Conservation (phyloP, 2,888 invertebrate genomes). For the Oegoconia quadripuncta region DNA sequence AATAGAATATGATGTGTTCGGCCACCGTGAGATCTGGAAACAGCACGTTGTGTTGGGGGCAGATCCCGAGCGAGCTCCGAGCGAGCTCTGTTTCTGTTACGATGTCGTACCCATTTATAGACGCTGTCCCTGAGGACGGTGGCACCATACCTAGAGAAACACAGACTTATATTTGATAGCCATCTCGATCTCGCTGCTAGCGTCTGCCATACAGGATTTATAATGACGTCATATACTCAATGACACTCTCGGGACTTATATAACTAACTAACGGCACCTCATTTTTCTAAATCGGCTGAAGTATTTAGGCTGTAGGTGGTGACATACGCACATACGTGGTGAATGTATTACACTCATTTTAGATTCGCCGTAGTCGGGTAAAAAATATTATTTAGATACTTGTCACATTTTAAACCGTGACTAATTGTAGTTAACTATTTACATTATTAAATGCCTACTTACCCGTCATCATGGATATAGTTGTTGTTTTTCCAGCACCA, state of each 20-base stretch:
- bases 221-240: too few relatives aligned
- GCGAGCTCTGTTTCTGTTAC: constrained; percentile 83
- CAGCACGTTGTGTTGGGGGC: constrained; percentile 92
- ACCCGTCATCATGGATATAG: constrained; percentile 95
- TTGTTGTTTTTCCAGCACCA: constrained; percentile 96
- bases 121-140: constrained; percentile 85
- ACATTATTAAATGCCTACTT: constrained; percentile 11
- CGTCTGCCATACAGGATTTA: constrained; percentile 16
- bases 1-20: constrained; percentile 91
- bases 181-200: too few relatives aligned
- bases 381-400: background rate
- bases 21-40: constrained; percentile 90
- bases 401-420: constrained; percentile 14
- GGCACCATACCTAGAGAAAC: constrained; percentile 83
- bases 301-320: too few relatives aligned
- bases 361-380: too few relatives aligned
- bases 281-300: too few relatives aligned
- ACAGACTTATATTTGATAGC: constrained; percentile 13
- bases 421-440: background rate
- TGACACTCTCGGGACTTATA: too few relatives aligned
- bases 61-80: constrained; percentile 87
- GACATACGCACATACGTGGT: too few relatives aligned
- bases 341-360: too few relatives aligned
- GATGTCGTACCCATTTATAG: constrained; percentile 86
- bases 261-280: too few relatives aligned